Evolutionary conservation across 2,888 invertebrate species (phyloP), one percentile per base, ranked within the genome.

Genomic region (Holacanthella duospinosa): DNA sequence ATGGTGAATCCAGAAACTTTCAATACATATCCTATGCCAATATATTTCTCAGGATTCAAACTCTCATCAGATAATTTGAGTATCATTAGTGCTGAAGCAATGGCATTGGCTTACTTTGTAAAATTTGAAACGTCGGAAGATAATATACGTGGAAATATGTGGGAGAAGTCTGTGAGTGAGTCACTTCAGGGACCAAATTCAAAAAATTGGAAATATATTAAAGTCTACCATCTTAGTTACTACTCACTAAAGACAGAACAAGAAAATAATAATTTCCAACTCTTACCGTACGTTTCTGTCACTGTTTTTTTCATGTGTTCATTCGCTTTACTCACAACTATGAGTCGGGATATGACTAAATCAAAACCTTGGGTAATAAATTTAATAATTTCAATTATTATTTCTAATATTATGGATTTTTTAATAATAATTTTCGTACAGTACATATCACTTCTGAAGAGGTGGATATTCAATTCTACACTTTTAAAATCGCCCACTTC

Each of bases 321-420:
- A 64, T 83, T 83, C 74, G 87, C 87, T 48, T 76, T 88, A 44
- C 81, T 89, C 24, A 91, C 92, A 0, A 90, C 91, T 75, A 89
- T 91, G 87, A 92, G 91, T 89, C 82, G 86, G 3, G 93, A 93
- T 75, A 90, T 91, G 85, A 91, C 93, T 24, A 82, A 91, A 60
- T 90, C 91, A 28, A 92, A 93, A 75, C 93, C 93, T 1, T 87
- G 88, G 85, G 78, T 94, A 21, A n/a, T n/a, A n/a, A n/a, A n/a
- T n/a, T n/a, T n/a, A n/a, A n/a, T n/a, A n/a, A n/a, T n/a, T n/a
- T n/a, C n/a, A n/a, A n/a, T n/a, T n/a, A n/a, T n/a, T n/a, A n/a
- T n/a, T n/a, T n/a, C n/a, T n/a, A n/a, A n/a, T n/a, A n/a, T n/a
- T n/a, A n/a, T n/a, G n/a, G n/a, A n/a, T n/a, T n/a, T n/a, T n/a